A percentile compares a stretch with the other conserved stretches of the same genome.
phyloP scores from a whole-genome alignment of 92 coral and sea anemone genomes.

The Hydrozoanthus gracilis region DNA sequence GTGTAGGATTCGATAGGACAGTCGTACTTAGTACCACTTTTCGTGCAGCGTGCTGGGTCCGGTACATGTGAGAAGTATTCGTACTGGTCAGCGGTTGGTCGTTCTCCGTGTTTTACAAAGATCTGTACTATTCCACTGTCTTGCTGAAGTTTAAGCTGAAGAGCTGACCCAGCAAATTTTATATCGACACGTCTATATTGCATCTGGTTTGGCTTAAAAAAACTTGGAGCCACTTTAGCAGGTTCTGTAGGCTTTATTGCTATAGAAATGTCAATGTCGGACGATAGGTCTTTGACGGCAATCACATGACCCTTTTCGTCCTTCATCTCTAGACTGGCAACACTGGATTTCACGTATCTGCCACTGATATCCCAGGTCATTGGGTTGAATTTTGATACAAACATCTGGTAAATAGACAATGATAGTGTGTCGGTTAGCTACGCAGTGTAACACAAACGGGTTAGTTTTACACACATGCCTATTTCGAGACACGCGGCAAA shows the following conservation, averaged over 20 bases:
- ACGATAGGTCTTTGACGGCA: slow-evolving; percentile 50
- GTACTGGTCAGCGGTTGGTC: slow-evolving; percentile 59
- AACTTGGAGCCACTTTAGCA: slow-evolving; percentile 37
- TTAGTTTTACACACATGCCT: too few species aligned
- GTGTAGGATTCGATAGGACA: slow-evolving; percentile 45
- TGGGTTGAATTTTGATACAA: slow-evolving; percentile 63
- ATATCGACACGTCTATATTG: slow-evolving; percentile 63
- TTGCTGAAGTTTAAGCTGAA: slow-evolving; percentile 45
- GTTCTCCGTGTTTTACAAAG: slow-evolving; percentile 52
- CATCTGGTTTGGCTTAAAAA: slow-evolving; percentile 70
- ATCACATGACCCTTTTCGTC: slow-evolving; percentile 59
- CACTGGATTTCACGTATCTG: slow-evolving; percentile 53
- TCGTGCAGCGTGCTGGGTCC: slow-evolving; percentile 45
- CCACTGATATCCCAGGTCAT: slow-evolving; percentile 81
- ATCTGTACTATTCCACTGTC: slow-evolving; percentile 27
- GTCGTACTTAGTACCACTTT: slow-evolving; percentile 1
- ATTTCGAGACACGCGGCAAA: too few species aligned
- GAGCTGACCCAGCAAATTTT: slow-evolving; percentile 55
- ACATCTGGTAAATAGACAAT: slow-evolving; percentile 50
- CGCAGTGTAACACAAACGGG: too few species aligned
- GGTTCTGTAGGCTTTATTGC: slow-evolving; percentile 25
- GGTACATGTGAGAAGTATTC: slow-evolving; percentile 52
- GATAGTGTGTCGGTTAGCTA: too few species aligned
- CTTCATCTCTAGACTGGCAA: slow-evolving; percentile 63
- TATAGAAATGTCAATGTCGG: slow-evolving; percentile 66